phyloP scores from a whole-genome alignment of 1,140 invertebrate species.

The Drosophila subpulchrella region DNA sequence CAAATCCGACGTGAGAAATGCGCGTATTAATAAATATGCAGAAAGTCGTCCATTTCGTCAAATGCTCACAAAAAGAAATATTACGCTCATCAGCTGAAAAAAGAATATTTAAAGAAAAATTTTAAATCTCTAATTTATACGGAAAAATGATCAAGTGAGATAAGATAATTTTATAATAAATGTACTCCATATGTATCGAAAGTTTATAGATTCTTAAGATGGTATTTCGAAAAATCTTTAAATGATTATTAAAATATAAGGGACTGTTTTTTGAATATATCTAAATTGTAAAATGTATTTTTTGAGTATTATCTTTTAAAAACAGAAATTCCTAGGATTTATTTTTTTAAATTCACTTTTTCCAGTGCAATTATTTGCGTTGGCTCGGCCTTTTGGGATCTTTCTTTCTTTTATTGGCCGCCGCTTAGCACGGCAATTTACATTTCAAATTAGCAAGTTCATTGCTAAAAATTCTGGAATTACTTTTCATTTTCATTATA shows the following conservation, averaged over 20 bases:
- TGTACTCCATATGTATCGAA: no score
- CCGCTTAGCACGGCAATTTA: slow-evolving; percentile 72
- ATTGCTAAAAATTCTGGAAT: slow-evolving; percentile 76
- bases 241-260: no score
- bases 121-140: no score
- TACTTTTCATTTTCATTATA: slow-evolving; percentile 79
- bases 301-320: no score
- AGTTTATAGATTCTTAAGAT: no score
- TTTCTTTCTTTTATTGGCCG: slow-evolving; percentile 50
- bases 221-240: no score
- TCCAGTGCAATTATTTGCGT: slow-evolving; percentile 34
- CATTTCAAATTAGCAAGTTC: slow-evolving; percentile 83
- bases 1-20: slow-evolving; percentile 69
- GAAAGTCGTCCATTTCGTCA: slow-evolving; percentile 27
- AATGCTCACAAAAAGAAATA: slow-evolving; percentile 7
- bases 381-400: slow-evolving; percentile 5
- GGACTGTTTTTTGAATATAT: no score
- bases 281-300: no score
- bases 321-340: not conserved
- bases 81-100: not conserved
- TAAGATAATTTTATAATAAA: no score
- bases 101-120: no score
- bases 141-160: no score
- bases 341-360: not conserved
- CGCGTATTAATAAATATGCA: slow-evolving; percentile 73